Evolutionary conservation across 2,888 invertebrate genomes (phyloP).

Genomic region (Chrysolina americana): DNA sequence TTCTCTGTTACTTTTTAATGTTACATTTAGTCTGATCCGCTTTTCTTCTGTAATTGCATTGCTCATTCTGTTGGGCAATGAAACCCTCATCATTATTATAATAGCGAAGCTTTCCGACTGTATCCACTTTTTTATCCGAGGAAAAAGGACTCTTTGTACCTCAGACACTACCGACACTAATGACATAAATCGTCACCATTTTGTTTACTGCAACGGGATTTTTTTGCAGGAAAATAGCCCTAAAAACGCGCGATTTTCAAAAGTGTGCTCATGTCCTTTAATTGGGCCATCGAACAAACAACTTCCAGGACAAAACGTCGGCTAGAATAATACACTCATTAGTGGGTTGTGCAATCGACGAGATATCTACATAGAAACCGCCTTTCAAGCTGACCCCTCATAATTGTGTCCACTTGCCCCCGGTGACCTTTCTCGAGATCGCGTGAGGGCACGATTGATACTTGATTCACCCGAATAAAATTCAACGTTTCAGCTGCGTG

Average conservation of each 20-base stretch:
- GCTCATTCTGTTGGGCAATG: too few relatives aligned
- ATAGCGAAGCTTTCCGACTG: too few relatives aligned
- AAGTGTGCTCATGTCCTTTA: neutral
- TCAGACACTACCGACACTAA: too few relatives aligned
- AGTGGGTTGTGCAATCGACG: neutral
- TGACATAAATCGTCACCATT: too few relatives aligned
- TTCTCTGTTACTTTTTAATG: too few relatives aligned
- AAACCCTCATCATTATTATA: too few relatives aligned
- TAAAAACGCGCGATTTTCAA: neutral
- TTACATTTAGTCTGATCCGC: too few relatives aligned
- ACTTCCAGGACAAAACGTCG: neutral
- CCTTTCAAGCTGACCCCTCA: slow-evolving; percentile 7
- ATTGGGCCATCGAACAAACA: neutral
- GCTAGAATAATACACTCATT: neutral
- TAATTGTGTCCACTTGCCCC: slow-evolving; percentile 13
- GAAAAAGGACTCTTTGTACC: too few relatives aligned
- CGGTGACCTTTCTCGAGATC: slow-evolving; percentile 1
- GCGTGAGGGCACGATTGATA: neutral
- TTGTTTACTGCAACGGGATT: too few relatives aligned
- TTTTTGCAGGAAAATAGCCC: neutral
- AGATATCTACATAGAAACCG: slow-evolving; percentile 1
- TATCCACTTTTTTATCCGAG: too few relatives aligned
- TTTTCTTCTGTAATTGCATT: too few relatives aligned
- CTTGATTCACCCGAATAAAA: slow-evolving; percentile 19
- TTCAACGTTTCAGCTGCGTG: slow-evolving; percentile 1